Base-by-base conservation (phyloP, 2,113 vertebrate genomes). In the Axis porcinus region DNA sequence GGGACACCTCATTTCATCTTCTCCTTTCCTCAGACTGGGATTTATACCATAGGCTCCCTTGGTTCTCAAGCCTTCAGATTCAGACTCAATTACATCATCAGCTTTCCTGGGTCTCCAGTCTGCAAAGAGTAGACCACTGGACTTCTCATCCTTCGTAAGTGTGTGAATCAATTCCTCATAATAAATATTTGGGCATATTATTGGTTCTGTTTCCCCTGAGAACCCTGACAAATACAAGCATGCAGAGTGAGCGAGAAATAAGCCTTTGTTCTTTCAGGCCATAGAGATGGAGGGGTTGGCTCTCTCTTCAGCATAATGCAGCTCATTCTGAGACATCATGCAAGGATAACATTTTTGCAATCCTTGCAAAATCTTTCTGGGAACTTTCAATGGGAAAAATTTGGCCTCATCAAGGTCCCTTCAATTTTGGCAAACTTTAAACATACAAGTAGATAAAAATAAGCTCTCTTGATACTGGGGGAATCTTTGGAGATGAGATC, bases 361-460 rank as follows among this genome's bases (percentile, higher is more conserved):
- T 62, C 50, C n/a, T 87, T 96, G n/a, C 47, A 92, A 79, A 82
- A 78, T 89, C 74, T 87, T 83, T 87, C 25, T 50, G 58, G 91
- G 47, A 92, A 70, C 7, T 74, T 5, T 87, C 52, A 47, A 86
- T 0, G 87, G 19, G n/a, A 86, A 79, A 86, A 79, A 74, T 28
- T 85, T 40, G 40, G 33, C 47, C 27, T 94, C 57, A 45, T 85
- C 74, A n/a, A 85, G 12, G 43, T 47, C 25, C 58, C 52, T 96
- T 92, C 47, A 50, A 16, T 82, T 83, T n/a, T 70, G 93, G 76
- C 58, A 95, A 82, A 87, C 28, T 70, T 67, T 74, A 86, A 96
- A 60, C 67, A 58, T 14, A 52, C 7, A 87, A 78, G 33, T 12
- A 43, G 45, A 96, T 91, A 91, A 93, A 97, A 97, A 57, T 36